A percentile compares a stretch with the other conserved stretches of the same genome.
phyloP scores from a whole-genome alignment of 2,797 vertebrate genomes.

The Sebastes cheni region DNA sequence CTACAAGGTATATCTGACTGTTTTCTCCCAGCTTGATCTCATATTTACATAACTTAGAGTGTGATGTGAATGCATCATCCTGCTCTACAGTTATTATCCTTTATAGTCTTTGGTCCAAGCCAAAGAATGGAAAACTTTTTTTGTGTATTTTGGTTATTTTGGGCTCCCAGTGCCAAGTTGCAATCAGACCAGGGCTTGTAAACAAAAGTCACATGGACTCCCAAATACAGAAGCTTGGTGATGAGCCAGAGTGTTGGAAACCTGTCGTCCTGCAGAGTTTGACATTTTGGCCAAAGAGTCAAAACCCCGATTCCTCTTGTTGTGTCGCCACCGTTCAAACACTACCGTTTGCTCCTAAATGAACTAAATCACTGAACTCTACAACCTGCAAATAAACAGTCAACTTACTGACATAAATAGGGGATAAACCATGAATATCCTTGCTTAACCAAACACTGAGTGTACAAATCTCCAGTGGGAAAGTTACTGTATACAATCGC shows the following conservation, averaged over 20 bases:
- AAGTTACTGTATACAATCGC: background rate
- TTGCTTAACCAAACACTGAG: background rate
- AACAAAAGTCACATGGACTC: constrained; percentile 20
- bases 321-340: background rate
- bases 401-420: background rate
- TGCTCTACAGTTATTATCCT: background rate
- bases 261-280: background rate
- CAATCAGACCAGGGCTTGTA: constrained; percentile 13
- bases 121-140: constrained; percentile 24
- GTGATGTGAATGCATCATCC: background rate
- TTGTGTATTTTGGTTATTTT: constrained; percentile 1
- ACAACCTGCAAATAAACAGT: background rate
- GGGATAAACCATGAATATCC: background rate
- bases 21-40: background rate
- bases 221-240: background rate
- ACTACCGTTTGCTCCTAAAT: background rate
- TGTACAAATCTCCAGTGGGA: background rate
- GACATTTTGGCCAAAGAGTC: background rate
- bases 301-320: background rate
- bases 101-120: background rate
- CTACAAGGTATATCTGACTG: background rate
- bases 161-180: background rate
- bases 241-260: background rate
- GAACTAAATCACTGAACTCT: background rate
- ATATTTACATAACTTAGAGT: background rate